phyloP scores from a whole-genome alignment of 2,113 vertebrate genomes.

The Aleadryas rufinucha region DNA sequence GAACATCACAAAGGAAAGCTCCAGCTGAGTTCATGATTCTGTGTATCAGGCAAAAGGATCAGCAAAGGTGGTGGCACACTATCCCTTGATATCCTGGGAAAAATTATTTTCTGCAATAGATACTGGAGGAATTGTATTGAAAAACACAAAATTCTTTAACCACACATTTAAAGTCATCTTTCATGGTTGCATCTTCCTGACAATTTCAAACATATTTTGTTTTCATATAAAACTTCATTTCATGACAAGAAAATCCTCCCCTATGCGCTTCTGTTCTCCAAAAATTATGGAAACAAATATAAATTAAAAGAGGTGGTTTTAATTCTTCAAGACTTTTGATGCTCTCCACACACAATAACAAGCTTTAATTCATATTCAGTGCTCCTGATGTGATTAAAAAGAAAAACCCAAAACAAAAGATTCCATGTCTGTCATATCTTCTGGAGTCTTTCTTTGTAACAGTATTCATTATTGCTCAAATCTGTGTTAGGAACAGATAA shows the following conservation, averaged over 20 bases:
- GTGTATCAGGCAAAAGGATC: not conserved
- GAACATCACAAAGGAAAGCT: not conserved
- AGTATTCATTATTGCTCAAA: conserved; percentile 15
- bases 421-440: not conserved
- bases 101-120: not conserved
- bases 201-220: not conserved
- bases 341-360: not conserved
- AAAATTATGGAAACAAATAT: not conserved
- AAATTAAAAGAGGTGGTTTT: not conserved
- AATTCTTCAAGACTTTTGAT: not conserved
- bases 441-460: not conserved
- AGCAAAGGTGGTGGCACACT: not conserved
- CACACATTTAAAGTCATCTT: not conserved
- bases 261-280: not conserved
- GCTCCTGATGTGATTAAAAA: not conserved
- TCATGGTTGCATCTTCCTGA: not conserved
- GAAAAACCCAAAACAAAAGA: not conserved
- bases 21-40: not conserved
- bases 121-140: not conserved
- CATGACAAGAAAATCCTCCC: not conserved
- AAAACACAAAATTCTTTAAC: not conserved
- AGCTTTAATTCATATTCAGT: not conserved
- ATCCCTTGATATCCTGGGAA: not conserved
- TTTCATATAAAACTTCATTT: not conserved
- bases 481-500: conserved; percentile 15